Conservation (phyloP, 23 tunicate genomes). For the Phallusia fumigata region DNA sequence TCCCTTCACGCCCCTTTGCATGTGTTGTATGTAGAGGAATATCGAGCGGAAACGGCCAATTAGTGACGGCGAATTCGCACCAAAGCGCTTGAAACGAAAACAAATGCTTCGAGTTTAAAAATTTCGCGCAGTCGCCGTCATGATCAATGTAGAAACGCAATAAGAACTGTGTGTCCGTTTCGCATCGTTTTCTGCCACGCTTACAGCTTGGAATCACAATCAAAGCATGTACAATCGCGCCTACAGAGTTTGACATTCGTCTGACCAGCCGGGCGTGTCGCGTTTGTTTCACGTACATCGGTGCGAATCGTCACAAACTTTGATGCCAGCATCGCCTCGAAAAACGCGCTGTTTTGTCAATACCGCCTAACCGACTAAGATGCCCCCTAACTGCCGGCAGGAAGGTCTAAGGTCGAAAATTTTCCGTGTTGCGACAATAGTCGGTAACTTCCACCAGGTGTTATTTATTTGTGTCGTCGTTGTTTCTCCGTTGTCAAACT, state of each 20-base stretch:
- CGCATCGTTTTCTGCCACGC: no score
- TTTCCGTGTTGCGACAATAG: background rate
- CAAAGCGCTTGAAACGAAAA: constrained; percentile 15
- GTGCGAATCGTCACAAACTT: background rate
- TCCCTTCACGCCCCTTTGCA: no score
- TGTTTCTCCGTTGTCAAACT: background rate
- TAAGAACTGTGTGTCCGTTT: no score
- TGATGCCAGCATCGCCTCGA: background rate
- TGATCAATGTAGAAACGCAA: no score
- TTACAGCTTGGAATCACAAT: no score
- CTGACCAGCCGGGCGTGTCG: background rate
- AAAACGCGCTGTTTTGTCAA: background rate
- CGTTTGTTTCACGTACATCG: background rate
- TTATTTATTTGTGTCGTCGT: background rate
- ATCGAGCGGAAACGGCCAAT: background rate
- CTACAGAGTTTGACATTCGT: no score
- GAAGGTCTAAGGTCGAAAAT: background rate
- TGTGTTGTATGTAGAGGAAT: no score
- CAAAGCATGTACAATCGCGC: no score
- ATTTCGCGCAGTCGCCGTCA: no score
- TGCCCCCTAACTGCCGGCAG: background rate
- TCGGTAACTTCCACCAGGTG: background rate
- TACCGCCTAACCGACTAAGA: background rate
- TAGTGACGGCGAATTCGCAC: background rate
- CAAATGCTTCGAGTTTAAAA: background rate